Evolutionary conservation across 2,888 invertebrate species (phyloP).

Genomic region (Noctua comes): DNA sequence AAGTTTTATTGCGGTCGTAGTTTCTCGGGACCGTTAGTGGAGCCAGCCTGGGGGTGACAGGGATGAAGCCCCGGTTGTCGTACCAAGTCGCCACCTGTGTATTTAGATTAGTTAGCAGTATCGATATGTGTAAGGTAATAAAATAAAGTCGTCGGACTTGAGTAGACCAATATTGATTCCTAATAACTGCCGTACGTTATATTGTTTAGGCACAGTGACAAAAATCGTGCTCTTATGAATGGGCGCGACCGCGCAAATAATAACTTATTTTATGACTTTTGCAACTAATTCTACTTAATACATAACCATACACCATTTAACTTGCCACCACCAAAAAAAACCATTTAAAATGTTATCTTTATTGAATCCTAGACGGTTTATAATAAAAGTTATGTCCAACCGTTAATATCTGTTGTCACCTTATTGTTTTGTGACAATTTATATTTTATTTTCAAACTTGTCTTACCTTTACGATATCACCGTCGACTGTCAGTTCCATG

Average conservation of each 20-base stretch:
- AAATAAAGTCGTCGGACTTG: background rate
- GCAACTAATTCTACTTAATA: slow-evolving; percentile 24
- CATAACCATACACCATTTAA: slow-evolving; percentile 6
- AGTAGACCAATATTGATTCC: background rate
- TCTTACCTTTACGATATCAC: slow-evolving; percentile 95
- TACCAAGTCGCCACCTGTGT: slow-evolving; percentile 96
- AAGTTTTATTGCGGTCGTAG: slow-evolving; percentile 95
- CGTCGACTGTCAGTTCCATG: slow-evolving; percentile 96
- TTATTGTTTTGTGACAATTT: slow-evolving; percentile 1
- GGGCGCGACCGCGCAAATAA: background rate
- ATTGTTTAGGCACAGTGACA: background rate
- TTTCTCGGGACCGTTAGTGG: slow-evolving; percentile 91
- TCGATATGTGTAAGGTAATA: background rate
- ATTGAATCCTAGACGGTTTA: slow-evolving; percentile 9
- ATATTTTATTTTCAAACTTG: slow-evolving; percentile 6
- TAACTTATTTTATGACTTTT: background rate
- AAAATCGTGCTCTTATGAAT: background rate
- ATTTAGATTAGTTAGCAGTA: slow-evolving; percentile 33
- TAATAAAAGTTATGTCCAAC: slow-evolving; percentile 19
- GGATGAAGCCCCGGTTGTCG: slow-evolving; percentile 94
- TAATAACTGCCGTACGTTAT: background rate
- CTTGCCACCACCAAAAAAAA: too few species aligned
- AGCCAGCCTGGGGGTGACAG: slow-evolving; percentile 93
- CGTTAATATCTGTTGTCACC: slow-evolving; percentile 7
- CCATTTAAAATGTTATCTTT: slow-evolving; percentile 24